Evolutionary conservation across 2,113 vertebrate genomes (phyloP).

Genomic region (Hypomesus transpacificus): DNA sequence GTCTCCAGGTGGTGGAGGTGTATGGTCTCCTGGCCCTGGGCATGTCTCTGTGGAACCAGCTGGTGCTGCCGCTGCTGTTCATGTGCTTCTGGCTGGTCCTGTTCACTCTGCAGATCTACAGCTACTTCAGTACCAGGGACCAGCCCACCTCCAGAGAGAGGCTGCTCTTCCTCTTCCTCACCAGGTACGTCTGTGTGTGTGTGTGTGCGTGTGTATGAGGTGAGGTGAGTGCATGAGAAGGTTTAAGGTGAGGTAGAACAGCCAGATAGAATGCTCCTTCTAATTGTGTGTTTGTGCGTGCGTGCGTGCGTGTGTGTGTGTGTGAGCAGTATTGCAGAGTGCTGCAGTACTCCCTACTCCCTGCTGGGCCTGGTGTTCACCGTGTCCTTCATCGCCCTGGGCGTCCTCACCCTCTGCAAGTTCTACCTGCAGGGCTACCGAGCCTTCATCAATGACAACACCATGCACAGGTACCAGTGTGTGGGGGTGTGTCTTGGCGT

Average conservation of each 20-base stretch:
- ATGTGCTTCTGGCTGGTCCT: constrained; percentile 99
- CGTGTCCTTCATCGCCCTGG: constrained; percentile 93
- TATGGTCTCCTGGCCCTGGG: constrained; percentile 94
- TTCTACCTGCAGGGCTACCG: constrained; percentile 98
- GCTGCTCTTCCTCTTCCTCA: constrained; percentile 95
- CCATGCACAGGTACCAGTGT: constrained; percentile 86
- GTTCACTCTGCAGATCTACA: constrained; percentile 96
- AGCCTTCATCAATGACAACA: constrained; percentile 97
- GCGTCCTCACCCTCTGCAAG: constrained; percentile 97
- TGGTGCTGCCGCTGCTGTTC: constrained; percentile 95
- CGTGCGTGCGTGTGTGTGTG: too few relatives aligned
- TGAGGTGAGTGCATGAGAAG: too few relatives aligned
- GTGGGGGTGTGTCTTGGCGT: background rate
- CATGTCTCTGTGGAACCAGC: constrained; percentile 98
- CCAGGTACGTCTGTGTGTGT: constrained; percentile 76
- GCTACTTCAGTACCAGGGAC: constrained; percentile 94
- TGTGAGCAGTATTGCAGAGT: constrained; percentile 87
- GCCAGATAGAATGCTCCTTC: too few relatives aligned
- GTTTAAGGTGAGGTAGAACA: too few relatives aligned
- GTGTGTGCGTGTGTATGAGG: too few relatives aligned
- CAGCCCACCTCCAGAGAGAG: constrained; percentile 93
- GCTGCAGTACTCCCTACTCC: constrained; percentile 95
- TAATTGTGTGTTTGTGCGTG: too few relatives aligned
- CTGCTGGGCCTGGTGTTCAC: constrained; percentile 95
- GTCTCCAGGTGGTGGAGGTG: constrained; percentile 90